Conservation (phyloP, 2,888 invertebrate genomes). For the Camptogramma bilineatum region DNA sequence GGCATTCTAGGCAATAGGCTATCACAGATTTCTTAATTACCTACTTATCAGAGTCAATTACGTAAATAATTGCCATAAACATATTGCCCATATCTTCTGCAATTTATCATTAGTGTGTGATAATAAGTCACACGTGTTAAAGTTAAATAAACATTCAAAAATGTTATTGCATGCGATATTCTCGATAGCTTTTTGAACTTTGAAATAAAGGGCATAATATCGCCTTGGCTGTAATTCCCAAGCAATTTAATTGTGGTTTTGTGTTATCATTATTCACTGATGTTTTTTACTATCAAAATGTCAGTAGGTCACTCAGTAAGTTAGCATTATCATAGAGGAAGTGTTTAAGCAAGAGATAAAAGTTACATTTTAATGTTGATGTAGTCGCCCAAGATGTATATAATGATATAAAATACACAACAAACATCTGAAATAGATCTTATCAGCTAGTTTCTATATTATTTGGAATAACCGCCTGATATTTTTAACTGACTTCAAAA, state of each 20-base stretch:
- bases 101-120: background rate
- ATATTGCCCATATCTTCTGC: background rate
- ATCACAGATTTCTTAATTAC: no score
- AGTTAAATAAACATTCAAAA: slow-evolving; percentile 11
- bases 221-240: background rate
- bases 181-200: slow-evolving; percentile 15
- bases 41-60: no score
- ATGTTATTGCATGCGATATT: background rate
- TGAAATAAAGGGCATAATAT: background rate
- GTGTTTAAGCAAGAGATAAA: slow-evolving; percentile 13
- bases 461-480: no score
- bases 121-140: slow-evolving; percentile 15
- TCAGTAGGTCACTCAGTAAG: slow-evolving; percentile 15
- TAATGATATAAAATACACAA: no score
- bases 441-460: no score
- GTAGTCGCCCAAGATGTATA: background rate
- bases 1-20: no score
- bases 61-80: background rate
- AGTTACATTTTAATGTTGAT: background rate
- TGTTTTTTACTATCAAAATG: background rate
- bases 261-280: background rate
- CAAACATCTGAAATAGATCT: no score
- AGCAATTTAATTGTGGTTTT: background rate
- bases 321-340: slow-evolving; percentile 9
- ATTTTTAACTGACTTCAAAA: no score